These are phyloP conservation scores for Sylvia borin DNA, from an alignment of 2,797 vertebrate species.

Conservation along the genomic window DNA sequence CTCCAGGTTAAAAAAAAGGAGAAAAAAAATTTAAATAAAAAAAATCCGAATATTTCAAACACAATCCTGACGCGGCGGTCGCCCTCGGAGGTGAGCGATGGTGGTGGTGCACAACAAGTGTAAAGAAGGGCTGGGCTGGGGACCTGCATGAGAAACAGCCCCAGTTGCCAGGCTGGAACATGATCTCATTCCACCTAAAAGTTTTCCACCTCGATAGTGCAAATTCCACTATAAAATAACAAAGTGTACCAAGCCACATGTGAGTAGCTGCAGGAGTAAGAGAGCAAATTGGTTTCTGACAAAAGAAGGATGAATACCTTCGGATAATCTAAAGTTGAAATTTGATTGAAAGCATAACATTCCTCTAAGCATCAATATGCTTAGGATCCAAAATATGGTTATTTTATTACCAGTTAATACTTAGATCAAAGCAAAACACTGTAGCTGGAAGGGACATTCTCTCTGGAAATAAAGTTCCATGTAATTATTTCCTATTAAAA, in stretches of 20 bases:
- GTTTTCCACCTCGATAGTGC: constrained; percentile 17
- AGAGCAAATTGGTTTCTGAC: constrained; percentile 37
- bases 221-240: constrained; percentile 3
- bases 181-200: not conserved
- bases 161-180: not conserved
- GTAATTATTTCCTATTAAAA: constrained; percentile 61
- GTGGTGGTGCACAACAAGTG: not conserved
- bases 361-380: constrained; percentile 51
- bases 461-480: constrained; percentile 59
- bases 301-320: constrained; percentile 53
- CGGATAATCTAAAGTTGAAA: constrained; percentile 38
- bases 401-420: constrained; percentile 63
- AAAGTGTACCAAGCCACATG: constrained; percentile 14
- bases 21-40: not conserved
- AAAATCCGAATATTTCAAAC: not conserved
- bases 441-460: constrained; percentile 44
- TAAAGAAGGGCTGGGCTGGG: not conserved
- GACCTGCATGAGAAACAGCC: not conserved
- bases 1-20: not conserved
- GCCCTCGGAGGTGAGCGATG: not conserved
- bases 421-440: constrained; percentile 47
- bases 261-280: constrained; percentile 21
- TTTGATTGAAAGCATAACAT: constrained; percentile 68
- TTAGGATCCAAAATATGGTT: constrained; percentile 42
- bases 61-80: not conserved